Base-by-base conservation (phyloP, 2,797 vertebrate genomes). In the Myotis vivesi region DNA sequence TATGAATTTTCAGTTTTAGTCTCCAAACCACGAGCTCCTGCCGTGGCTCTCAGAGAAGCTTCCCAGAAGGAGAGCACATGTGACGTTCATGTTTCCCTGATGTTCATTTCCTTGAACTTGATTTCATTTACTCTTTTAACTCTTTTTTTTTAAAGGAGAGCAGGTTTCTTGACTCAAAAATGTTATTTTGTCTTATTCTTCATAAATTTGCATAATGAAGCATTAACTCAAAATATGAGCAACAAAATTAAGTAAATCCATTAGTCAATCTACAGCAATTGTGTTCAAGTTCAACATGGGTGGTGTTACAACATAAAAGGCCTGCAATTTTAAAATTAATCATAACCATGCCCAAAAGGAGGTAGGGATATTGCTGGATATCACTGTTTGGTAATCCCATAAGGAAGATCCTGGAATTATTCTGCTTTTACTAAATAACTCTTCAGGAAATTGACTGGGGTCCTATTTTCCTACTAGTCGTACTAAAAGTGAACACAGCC, bases 41-140 rank as follows among this genome's bases (percentile, higher is more conserved):
- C 5, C 15, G 33, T 11, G 33, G 22, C 41, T 62, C 76, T n/a
- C 0, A 28, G 22, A 64, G 49, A 28, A 57, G 25, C 33, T 44
- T 80, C 38, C 75, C 92, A 96, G 89, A 95, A 87, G 94, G 96
- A 92, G 8, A 92, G 6, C 94, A 92, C 84, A 96, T 95, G 90
- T 33, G 55, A 79, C n/a, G 5, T n/a, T 86, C 93, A 83, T 86
- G 93, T 64, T 80, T 77, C 82, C 69, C 86, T 93, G 59, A 91
- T 86, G 88, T 55, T 91, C 46, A 66, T 83, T 71, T 86, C 80
- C 85, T 93, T 92, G 33, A 93, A 81, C 49, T 79, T 95, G 82
- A 79, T 91, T 91, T 83, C 51, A 66, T 75, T 81, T 46, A 71
- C 10, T 84, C 51, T 86, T 92, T 93, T 89, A 95, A 94, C 44